Evolutionary conservation across 2,888 invertebrate genomes (phyloP), one percentile per base, ranked within the genome.

Genomic region (Lithophane semibrunnea): DNA sequence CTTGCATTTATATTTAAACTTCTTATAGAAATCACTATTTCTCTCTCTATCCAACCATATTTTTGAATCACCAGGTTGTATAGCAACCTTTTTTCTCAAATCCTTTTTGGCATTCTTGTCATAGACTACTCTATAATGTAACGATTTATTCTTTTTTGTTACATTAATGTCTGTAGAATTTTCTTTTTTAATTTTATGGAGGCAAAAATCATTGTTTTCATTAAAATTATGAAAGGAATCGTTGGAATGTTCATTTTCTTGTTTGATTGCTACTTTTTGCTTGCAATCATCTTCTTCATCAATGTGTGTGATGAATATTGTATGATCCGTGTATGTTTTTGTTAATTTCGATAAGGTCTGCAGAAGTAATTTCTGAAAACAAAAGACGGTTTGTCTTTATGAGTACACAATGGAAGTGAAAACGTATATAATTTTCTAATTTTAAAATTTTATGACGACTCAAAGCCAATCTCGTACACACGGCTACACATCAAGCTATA

Each of bases 161-260:
- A 1, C 21, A 56, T 74, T 72, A 21, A 16, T 65, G 3, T 72
- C 13, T 70, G 13, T 68, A 1, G 21, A 65, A 3, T 56, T 72
- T 77, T 82, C 84, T 73, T 78, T 84, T 87, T 87, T 85, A 47
- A 85, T 79, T 71, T 87, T 66, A 54, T 73, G 18, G 0, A 9
- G 12, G 49, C 56, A 12, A 24, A 65, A 9, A 1, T 77, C 66
- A 1, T 52, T 49, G 2, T 37, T 72, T 49, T 63, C 29, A 1
- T 77, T 49, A 12, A 49, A 65, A n/a, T 75, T 58, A 16, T 64
- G 29, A 16, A 77, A 61, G 0, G 82, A 74, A 21, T 87, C 73
- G 0, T 79, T 49, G 1, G 42, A 72, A 18, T 76, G 3, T n/a
- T 77, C 61, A n/a, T 67, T 71, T 77, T 85, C 86, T 58, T 77